phyloP scores from a whole-genome alignment of 2,888 invertebrate genomes.

The Eupelmus urozonus region DNA sequence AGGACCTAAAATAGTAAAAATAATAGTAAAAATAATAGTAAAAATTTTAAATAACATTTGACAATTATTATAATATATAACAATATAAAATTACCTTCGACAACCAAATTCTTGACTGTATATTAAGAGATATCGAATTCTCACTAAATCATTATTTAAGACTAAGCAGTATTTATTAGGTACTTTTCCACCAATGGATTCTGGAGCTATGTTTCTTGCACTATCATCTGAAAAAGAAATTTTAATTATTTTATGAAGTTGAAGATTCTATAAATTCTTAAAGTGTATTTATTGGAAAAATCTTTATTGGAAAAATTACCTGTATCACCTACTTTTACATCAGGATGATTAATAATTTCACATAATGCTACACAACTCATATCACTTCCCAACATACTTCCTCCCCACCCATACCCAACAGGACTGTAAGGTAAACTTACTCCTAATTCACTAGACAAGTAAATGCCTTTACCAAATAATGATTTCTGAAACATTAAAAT shows the following conservation, averaged over 20 bases:
- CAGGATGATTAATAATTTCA: slow-evolving; percentile 87
- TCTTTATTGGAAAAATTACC: slow-evolving; percentile 66
- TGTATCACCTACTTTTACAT: slow-evolving; percentile 77
- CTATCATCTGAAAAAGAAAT: slow-evolving; percentile 64
- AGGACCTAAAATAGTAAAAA: slow-evolving; percentile 62
- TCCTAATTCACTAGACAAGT: slow-evolving; percentile 86
- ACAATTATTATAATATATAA: too few species aligned
- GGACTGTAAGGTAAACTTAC: slow-evolving; percentile 86
- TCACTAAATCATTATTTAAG: slow-evolving; percentile 86
- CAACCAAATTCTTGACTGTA: slow-evolving; percentile 78
- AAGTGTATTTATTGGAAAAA: slow-evolving; percentile 1
- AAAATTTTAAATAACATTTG: too few species aligned
- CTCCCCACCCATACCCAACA: slow-evolving; percentile 86
- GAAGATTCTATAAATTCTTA: neutral
- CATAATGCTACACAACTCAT: slow-evolving; percentile 89
- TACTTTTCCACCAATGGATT: slow-evolving; percentile 77
- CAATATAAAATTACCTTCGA: slow-evolving; percentile 65
- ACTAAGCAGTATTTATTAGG: slow-evolving; percentile 87
- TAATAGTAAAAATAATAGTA: slow-evolving; percentile 17
- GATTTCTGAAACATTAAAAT: slow-evolving; percentile 74
- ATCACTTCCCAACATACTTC: slow-evolving; percentile 86
- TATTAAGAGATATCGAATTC: slow-evolving; percentile 87
- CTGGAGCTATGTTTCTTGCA: slow-evolving; percentile 66
- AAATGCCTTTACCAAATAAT: slow-evolving; percentile 86
- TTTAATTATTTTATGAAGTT: neutral